phyloP scores from a whole-genome alignment of 2,113 vertebrate genomes.

The Pterophyllum scalare region DNA sequence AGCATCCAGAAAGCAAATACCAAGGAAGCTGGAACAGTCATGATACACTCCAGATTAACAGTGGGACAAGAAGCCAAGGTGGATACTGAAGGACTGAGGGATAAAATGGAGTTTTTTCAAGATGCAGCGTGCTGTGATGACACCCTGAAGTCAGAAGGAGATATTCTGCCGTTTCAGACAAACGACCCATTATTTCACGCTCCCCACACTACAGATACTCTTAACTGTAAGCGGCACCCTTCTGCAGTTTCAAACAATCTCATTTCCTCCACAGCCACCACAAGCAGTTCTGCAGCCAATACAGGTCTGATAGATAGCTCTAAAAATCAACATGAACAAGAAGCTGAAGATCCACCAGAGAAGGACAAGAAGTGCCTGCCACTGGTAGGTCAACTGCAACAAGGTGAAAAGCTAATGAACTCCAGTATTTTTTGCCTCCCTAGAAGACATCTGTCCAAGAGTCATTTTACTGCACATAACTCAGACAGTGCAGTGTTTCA shows the following conservation, averaged over 20 bases:
- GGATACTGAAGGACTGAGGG: not conserved
- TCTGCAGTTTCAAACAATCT: not conserved
- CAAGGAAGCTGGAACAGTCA: not conserved
- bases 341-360: not conserved
- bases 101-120: not conserved
- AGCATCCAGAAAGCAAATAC: not conserved
- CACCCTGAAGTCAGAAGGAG: slow-evolving; percentile 18
- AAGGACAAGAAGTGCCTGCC: slow-evolving; percentile 12
- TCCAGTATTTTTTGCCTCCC: not conserved
- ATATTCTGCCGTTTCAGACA: not conserved
- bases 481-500: slow-evolving; percentile 20
- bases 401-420: not conserved
- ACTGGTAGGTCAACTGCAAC: slow-evolving; percentile 11
- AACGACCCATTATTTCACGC: slow-evolving; percentile 2
- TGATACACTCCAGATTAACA: not conserved
- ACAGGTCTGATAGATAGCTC: not conserved
- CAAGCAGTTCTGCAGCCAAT: not conserved
- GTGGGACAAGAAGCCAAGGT: not conserved
- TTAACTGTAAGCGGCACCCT: not conserved
- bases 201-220: not conserved
- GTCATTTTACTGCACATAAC: not conserved
- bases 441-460: not conserved
- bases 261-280: not conserved
- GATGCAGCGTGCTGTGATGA: not conserved
- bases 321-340: not conserved